phyloP scores from a whole-genome alignment of 2,888 invertebrate species.

The Cephalotes varians region DNA sequence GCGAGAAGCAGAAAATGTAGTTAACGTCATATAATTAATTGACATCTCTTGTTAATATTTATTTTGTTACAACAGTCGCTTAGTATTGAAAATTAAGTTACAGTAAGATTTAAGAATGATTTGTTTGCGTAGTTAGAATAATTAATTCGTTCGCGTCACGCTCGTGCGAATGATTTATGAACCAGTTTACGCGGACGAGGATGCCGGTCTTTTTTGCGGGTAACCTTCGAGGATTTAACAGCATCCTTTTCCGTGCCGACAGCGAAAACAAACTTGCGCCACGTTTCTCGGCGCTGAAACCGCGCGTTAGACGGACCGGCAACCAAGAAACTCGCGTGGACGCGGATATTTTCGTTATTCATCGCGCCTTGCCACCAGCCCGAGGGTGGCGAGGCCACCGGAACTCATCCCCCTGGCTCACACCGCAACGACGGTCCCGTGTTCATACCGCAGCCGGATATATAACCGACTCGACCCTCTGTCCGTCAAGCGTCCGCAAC shows the following conservation, averaged over 20 bases:
- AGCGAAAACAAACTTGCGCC: conserved; percentile 52
- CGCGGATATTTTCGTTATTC: conserved; percentile 72
- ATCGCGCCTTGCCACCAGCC: conserved; percentile 62
- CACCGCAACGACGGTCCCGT: conserved; percentile 32
- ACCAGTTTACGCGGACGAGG: conserved; percentile 9
- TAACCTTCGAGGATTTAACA: conserved; percentile 21
- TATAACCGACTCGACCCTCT: conserved; percentile 66
- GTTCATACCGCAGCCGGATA: conserved; percentile 73
- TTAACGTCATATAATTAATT: conserved; percentile 37
- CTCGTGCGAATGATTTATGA: conserved; percentile 30
- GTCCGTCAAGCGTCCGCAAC: conserved; percentile 73
- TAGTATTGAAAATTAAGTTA: conserved; percentile 23
- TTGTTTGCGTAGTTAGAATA: conserved; percentile 11
- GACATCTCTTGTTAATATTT: conserved; percentile 1
- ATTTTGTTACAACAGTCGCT: background rate
- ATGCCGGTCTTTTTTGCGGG: conserved; percentile 1
- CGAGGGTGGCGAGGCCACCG: conserved; percentile 59
- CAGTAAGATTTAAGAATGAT: conserved; percentile 18
- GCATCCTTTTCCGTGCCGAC: conserved; percentile 16
- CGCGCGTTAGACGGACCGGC: conserved; percentile 59
- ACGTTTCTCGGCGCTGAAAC: conserved; percentile 57
- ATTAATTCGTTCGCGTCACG: conserved; percentile 32
- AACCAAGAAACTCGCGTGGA: conserved; percentile 19
- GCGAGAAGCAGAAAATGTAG: conserved; percentile 2
- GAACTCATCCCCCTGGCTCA: conserved; percentile 56